Conservation (phyloP, 2,113 vertebrate genomes). For the Lepidothrix coronata region DNA sequence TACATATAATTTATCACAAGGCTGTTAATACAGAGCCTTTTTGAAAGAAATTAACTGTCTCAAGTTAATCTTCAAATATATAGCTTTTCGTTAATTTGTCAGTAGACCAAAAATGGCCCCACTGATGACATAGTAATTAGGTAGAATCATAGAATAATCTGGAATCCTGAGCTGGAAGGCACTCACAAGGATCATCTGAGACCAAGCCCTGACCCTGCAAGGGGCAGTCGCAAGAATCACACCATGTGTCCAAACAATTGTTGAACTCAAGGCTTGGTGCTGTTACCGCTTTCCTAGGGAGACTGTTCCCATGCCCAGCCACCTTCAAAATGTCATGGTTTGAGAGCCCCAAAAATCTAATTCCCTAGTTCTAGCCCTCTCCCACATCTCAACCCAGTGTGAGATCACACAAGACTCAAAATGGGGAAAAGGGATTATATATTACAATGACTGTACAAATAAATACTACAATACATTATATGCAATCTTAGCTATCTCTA, state of each 20-base stretch:
- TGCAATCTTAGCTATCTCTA: no score
- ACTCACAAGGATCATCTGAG: neutral
- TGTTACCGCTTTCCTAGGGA: neutral
- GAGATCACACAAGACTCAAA: no score
- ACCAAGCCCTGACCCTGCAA: neutral
- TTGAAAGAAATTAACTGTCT: neutral
- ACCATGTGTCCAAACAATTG: neutral
- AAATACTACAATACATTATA: no score
- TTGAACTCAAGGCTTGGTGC: neutral
- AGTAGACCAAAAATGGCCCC: neutral
- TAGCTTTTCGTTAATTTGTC: neutral
- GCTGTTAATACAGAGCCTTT: neutral
- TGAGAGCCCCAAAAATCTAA: no score
- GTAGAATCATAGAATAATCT: neutral
- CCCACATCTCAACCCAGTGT: no score
- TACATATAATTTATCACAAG: neutral
- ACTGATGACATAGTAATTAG: neutral
- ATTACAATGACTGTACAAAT: no score
- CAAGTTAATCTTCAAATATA: neutral
- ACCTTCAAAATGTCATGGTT: no score
- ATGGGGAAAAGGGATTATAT: no score
- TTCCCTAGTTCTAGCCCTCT: no score
- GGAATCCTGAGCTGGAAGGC: neutral
- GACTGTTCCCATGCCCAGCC: rapidly evolving
- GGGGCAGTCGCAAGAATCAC: neutral